A percentile compares a stretch with the other conserved stretches of the same genome.
Conservation (phyloP, 2,113 vertebrate genomes). For the Pantherophis guttatus region DNA sequence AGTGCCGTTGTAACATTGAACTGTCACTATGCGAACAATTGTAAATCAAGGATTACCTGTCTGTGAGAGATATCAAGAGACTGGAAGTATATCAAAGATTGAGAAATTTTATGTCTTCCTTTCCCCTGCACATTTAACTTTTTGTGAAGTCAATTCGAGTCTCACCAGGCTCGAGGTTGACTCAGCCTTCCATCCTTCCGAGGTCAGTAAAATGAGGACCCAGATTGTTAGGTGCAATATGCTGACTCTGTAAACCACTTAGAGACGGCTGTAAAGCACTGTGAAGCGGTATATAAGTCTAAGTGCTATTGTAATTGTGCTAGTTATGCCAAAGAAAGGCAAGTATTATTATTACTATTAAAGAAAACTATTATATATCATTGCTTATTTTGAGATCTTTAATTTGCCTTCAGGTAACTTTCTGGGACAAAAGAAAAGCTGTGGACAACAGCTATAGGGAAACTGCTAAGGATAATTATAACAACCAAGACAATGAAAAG, state of each 20-base stretch:
- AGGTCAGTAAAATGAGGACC: no score
- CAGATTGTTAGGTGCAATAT: no score
- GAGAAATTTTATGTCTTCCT: background rate
- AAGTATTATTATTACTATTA: background rate
- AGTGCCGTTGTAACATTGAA: background rate
- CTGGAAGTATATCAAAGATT: background rate
- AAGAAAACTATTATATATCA: background rate
- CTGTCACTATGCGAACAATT: background rate
- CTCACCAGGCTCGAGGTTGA: no score
- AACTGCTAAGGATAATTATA: background rate
- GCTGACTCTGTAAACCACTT: no score
- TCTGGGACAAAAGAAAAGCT: background rate
- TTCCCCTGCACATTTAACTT: background rate
- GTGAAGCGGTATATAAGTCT: no score
- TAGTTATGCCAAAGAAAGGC: background rate
- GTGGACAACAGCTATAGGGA: background rate
- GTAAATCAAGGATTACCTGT: background rate
- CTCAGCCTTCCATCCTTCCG: no score
- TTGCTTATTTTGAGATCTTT: background rate
- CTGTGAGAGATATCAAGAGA: background rate
- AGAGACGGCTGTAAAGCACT: no score
- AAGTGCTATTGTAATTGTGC: no score
- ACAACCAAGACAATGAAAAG: background rate
- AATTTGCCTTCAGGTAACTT: background rate
- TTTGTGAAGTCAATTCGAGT: background rate